Conservation (phyloP, 2,888 invertebrate species). For the Odontocerum albicorne region DNA sequence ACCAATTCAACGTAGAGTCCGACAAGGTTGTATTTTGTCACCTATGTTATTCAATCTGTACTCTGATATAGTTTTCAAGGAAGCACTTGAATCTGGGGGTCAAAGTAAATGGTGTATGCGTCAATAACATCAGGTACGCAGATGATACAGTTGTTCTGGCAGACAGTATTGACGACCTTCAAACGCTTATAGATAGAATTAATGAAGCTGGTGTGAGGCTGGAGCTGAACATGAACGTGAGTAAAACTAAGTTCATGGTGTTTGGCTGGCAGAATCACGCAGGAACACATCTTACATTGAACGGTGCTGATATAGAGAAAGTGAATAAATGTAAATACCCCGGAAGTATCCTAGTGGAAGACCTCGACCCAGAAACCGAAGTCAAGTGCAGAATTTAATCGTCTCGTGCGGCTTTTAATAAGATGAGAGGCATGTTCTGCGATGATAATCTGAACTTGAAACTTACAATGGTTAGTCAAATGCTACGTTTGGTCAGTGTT, state of each 20-base stretch:
- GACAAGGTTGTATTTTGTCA: slow-evolving; percentile 6
- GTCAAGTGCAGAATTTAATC: not conserved
- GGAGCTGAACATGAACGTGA: not conserved
- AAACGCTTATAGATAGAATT: not conserved
- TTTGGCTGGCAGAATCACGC: not conserved
- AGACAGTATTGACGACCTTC: not conserved
- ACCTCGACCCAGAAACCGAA: not conserved
- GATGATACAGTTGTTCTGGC: not conserved
- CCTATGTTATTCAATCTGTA: slow-evolving; percentile 1
- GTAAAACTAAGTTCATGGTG: not conserved
- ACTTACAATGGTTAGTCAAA: not conserved
- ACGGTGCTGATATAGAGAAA: not conserved
- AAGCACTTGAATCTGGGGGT: not conserved
- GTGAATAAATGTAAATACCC: not conserved
- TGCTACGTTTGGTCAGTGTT: not conserved
- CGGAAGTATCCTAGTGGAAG: not conserved
- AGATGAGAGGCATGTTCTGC: not conserved
- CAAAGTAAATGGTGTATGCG: not conserved
- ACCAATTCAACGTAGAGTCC: not conserved
- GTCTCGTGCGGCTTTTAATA: not conserved
- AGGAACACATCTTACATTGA: not conserved
- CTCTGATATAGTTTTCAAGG: not conserved
- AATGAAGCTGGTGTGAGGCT: not conserved
- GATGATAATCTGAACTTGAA: not conserved
- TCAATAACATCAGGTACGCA: not conserved